Percentiles rank a stretch among this genome's conserved stretches.
phyloP scores from a whole-genome alignment of 2,888 invertebrate species.

The Drosophila koepferae region DNA sequence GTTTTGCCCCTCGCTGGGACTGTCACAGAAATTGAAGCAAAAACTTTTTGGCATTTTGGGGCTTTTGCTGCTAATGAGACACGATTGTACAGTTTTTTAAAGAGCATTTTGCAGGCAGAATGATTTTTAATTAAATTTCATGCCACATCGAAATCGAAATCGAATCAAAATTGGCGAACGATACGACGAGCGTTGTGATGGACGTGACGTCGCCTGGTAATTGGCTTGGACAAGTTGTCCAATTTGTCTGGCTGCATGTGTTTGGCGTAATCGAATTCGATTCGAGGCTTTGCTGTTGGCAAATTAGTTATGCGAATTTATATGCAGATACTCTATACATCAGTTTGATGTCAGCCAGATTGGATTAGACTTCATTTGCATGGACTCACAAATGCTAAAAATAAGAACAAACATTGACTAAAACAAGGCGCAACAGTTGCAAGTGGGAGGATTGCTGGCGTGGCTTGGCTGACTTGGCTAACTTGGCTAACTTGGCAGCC shows the following conservation, averaged over 20 bases:
- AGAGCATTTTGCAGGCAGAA: conserved; percentile 5
- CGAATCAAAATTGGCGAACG: conserved; percentile 20
- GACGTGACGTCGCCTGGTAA: conserved; percentile 28
- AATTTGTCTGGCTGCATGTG: conserved; percentile 56
- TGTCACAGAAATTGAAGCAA: not conserved
- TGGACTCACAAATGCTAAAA: conserved; percentile 11
- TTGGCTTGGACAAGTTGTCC: conserved; percentile 57
- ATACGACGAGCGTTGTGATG: conserved; percentile 21
- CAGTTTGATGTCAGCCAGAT: conserved; percentile 46
- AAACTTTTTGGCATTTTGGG: not conserved
- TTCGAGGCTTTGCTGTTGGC: conserved; percentile 38
- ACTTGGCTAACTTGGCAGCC: not conserved
- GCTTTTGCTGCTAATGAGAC: conserved; percentile 13
- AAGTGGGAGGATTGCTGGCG: conserved; percentile 1
- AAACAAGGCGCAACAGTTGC: conserved; percentile 71
- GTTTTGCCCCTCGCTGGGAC: not conserved
- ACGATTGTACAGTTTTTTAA: conserved; percentile 1
- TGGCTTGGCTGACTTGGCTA: too few relatives aligned
- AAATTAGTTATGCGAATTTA: conserved; percentile 57
- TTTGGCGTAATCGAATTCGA: conserved; percentile 59
- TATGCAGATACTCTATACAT: conserved; percentile 7
- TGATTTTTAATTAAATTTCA: conserved; percentile 41
- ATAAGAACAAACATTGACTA: not conserved
- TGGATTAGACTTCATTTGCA: conserved; percentile 60
- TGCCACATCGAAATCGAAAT: conserved; percentile 32